Percentiles rank a stretch among this genome's conserved stretches.
phyloP scores from a whole-genome alignment of 2,113 vertebrate genomes.

The Coturnix japonica region DNA sequence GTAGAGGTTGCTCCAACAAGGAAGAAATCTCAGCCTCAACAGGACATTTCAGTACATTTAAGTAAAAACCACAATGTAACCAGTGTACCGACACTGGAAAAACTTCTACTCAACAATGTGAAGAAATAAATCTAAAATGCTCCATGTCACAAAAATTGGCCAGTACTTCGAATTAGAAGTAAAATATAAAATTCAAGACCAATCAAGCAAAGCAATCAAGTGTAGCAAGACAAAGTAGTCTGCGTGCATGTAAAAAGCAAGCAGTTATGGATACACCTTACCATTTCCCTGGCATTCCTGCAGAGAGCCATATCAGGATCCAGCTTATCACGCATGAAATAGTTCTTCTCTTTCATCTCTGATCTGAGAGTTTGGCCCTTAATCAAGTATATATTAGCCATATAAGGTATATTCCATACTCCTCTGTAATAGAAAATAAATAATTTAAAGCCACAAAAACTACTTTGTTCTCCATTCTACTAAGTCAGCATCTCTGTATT shows the following conservation, averaged over 20 bases:
- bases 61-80: neutral
- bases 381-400: slow-evolving; percentile 94
- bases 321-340: slow-evolving; percentile 92
- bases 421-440: slow-evolving; percentile 79
- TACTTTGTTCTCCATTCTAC: neutral
- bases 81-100: neutral
- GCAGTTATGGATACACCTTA: slow-evolving; percentile 70
- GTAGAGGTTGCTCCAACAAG: neutral
- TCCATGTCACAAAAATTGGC: slow-evolving; percentile 77
- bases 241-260: neutral
- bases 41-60: neutral
- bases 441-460: neutral
- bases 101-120: neutral
- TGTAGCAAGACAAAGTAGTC: slow-evolving; percentile 32
- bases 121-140: neutral
- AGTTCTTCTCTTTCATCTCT: slow-evolving; percentile 92
- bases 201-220: slow-evolving; percentile 20
- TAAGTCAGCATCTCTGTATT: neutral
- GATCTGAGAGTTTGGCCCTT: slow-evolving; percentile 86
- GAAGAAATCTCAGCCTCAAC: neutral
- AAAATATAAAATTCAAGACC: slow-evolving; percentile 37
- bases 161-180: slow-evolving; percentile 74
- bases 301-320: slow-evolving; percentile 97
- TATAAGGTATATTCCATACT: slow-evolving; percentile 95
- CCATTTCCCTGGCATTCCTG: slow-evolving; percentile 92